Evolutionary conservation across 2,797 vertebrate species (phyloP).

Genomic region (Chaetodon trifasciatus): DNA sequence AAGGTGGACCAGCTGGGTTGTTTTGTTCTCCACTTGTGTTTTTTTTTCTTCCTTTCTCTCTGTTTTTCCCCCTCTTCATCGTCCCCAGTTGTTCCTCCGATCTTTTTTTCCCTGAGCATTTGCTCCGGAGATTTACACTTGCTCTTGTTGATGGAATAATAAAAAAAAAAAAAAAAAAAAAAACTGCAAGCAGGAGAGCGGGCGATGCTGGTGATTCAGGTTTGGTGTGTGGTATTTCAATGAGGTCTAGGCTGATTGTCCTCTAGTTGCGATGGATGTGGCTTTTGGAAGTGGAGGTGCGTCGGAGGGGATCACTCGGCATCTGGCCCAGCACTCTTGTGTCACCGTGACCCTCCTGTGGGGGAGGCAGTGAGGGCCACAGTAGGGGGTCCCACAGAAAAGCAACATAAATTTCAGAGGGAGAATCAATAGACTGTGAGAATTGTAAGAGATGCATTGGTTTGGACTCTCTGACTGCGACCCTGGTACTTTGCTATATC

Average conservation of each 20-base stretch:
- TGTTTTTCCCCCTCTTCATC: conserved; percentile 57
- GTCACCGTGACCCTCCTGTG: conserved; percentile 83
- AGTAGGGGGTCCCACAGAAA: conserved; percentile 85
- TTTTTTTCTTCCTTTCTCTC: conserved; percentile 56
- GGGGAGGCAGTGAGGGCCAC: conserved; percentile 85
- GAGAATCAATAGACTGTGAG: conserved; percentile 85
- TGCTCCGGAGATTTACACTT: conserved; percentile 80
- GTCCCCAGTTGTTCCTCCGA: conserved; percentile 61
- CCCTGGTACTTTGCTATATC: conserved; percentile 61
- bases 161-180: conserved; percentile 45
- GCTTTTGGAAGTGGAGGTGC: conserved; percentile 79
- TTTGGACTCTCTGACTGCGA: conserved; percentile 79
- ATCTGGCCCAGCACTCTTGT: conserved; percentile 88
- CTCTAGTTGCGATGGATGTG: conserved; percentile 76
- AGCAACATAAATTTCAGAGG: conserved; percentile 89
- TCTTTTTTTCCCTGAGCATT: conserved; percentile 65
- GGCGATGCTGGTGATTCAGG: conserved; percentile 71
- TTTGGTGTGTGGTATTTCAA: conserved; percentile 77
- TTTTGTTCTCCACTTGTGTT: conserved; percentile 81
- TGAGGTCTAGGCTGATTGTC: conserved; percentile 72
- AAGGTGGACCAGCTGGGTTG: conserved; percentile 86
- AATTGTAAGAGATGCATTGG: conserved; percentile 83
- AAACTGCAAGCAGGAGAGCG: conserved; percentile 49
- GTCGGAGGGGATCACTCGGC: conserved; percentile 87
- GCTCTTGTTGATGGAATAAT: conserved; percentile 66